Conservation (phyloP, 1,140 invertebrate genomes). For the Danaus melanippus region DNA sequence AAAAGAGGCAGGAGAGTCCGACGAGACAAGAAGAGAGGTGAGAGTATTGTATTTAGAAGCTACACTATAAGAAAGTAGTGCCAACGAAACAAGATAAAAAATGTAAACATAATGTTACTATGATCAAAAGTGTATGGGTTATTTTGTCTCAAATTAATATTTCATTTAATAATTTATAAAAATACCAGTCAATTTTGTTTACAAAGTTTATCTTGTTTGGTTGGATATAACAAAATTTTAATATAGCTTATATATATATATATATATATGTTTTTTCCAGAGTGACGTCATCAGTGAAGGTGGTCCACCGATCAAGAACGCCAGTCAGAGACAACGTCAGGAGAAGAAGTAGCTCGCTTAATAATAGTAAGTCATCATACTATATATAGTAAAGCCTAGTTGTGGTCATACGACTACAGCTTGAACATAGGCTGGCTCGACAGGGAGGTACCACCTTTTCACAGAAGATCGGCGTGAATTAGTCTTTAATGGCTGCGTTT, state of each 20-base stretch:
- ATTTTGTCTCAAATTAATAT: no score
- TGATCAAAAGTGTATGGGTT: no score
- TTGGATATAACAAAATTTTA: neutral
- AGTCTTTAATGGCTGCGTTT: no score
- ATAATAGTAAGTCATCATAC: slow-evolving; percentile 34
- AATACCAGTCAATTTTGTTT: no score
- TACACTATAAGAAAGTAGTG: neutral
- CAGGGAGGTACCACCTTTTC: no score
- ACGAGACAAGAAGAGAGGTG: slow-evolving; percentile 31
- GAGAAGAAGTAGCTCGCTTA: slow-evolving; percentile 50
- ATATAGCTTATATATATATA: neutral
- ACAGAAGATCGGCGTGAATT: no score
- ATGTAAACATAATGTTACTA: no score
- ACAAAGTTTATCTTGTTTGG: neutral
- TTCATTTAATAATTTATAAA: no score
- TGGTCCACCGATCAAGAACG: slow-evolving; percentile 42
- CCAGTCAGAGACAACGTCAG: slow-evolving; percentile 37
- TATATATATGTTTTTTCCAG: slow-evolving; percentile 22
- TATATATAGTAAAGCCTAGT: neutral
- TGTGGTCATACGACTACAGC: no score
- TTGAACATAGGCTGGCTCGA: no score
- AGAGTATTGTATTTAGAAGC: slow-evolving; percentile 18
- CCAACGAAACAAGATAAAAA: neutral
- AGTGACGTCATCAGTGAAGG: slow-evolving; percentile 41
- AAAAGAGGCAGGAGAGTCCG: slow-evolving; percentile 41